Base-by-base conservation (phyloP, 2,797 vertebrate species). In the Acrossocheilus wenchowensis region DNA sequence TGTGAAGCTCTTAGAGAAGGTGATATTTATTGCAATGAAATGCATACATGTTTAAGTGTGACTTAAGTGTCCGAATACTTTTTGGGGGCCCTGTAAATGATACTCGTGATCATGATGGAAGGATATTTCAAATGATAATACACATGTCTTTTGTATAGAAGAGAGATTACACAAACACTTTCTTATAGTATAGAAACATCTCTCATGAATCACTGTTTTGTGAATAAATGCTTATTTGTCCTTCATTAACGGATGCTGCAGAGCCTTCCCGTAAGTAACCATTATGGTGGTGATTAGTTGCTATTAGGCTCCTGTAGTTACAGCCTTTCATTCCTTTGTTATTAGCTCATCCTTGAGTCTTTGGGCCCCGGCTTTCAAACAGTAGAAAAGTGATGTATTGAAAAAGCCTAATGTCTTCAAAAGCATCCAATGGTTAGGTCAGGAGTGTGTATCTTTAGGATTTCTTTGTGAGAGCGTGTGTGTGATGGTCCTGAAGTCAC, bases 251-350 rank as follows among this genome's bases (percentile, higher is more conserved):
- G 52, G 66, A 86, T 91, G 90, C 92, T 81, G 88, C 89, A 60
- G 84, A 85, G 71, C 88, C 68, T 79, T 82, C 84, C 87, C 30
- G 77, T 89, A 88, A 94, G 91, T 94, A 92, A 92, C 72, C 14
- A 36, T 68, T 36, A 89, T 57, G 39, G 26, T 26, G 19, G 30
- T 14, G 39, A 41, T 41, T 85, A 82, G 52, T 7, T 66, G 57
- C 23, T 62, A 43, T 17, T 34, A 86, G 84, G 19, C 72, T 82
- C 43, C 15, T 69, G n/a, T 81, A 86, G 78, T 81, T 75, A 54
- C 43, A 50, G 78, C 52, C 57, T 75, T 60, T 81, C 85, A n/a
- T 80, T 79, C 84, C 45, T 77, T 71, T 85, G 64, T 85, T 43
- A 85, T 64, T 81, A 62, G 62, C 66, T 45, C 41, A 54, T 66